phyloP scores from a whole-genome alignment of 2,113 vertebrate genomes.

The Nesogale talazaci region DNA sequence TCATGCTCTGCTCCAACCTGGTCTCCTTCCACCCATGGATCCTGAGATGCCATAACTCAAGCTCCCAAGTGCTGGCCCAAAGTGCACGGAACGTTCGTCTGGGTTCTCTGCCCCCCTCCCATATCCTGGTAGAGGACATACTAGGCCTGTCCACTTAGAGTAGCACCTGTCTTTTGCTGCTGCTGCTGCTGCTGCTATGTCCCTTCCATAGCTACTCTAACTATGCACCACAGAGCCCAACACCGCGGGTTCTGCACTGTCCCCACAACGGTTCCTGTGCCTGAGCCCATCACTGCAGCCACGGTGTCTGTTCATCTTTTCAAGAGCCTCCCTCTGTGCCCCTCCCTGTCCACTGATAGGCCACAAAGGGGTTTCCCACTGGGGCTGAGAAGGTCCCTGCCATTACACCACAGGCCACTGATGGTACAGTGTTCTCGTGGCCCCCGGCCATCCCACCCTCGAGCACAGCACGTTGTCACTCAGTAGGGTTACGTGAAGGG shows the following conservation, averaged over 20 bases:
- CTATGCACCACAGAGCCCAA: too few species aligned
- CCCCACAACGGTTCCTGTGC: too few species aligned
- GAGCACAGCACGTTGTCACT: too few species aligned
- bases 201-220: too few species aligned
- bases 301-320: too few species aligned
- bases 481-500: too few species aligned
- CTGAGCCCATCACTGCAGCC: too few species aligned
- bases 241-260: too few species aligned
- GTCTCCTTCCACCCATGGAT: not conserved
- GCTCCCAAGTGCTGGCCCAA: not conserved
- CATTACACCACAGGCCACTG: not conserved
- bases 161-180: too few species aligned
- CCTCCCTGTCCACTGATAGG: not conserved
- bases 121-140: not conserved
- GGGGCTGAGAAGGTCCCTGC: not conserved
- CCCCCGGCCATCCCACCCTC: too few species aligned
- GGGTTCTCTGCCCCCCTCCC: not conserved
- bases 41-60: not conserved
- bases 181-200: too few species aligned
- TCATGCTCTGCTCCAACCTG: not conserved
- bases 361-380: not conserved
- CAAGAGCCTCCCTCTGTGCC: too few species aligned
- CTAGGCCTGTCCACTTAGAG: not conserved
- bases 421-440: not conserved
- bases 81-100: not conserved